A percentile compares a stretch with the other conserved stretches of the same genome.
These are phyloP conservation scores for Coracias cyanogaster DNA, from an alignment of 2,797 vertebrate species.

Conservation along the genomic window DNA sequence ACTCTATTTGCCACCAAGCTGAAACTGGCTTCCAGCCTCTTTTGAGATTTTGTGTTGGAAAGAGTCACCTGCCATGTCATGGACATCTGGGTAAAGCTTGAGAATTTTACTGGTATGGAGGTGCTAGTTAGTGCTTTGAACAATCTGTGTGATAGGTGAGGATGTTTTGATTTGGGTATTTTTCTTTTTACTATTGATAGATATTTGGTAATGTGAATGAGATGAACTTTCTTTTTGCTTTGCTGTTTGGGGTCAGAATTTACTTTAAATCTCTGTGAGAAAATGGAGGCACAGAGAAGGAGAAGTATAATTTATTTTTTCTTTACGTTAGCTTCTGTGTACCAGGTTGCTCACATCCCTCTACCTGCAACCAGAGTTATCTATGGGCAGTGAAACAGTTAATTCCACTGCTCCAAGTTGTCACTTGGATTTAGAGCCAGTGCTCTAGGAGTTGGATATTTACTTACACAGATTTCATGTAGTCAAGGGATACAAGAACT, in stretches of 20 bases:
- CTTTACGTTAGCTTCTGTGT: not conserved
- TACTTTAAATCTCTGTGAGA: not conserved
- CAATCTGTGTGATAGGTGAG: accelerated
- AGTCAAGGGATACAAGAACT: not conserved
- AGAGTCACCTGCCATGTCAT: not conserved
- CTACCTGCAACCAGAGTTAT: not conserved
- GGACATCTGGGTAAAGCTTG: not conserved
- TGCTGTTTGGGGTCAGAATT: not conserved
- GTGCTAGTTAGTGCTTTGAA: not conserved
- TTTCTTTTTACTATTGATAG: not conserved
- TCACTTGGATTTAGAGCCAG: not conserved
- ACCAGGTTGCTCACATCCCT: not conserved
- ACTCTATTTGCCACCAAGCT: not conserved
- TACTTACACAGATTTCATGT: not conserved
- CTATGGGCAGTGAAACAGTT: not conserved
- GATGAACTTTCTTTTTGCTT: not conserved
- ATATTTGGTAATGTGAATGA: not conserved
- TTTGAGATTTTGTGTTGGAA: not conserved
- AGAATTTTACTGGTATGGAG: not conserved
- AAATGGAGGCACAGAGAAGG: not conserved
- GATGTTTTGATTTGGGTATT: not conserved
- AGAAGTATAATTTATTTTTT: not conserved
- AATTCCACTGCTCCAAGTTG: not conserved
- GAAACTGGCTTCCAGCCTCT: not conserved
- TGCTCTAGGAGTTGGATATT: not conserved